phyloP scores from a whole-genome alignment of 2,113 vertebrate genomes.

The Mixornis gularis region DNA sequence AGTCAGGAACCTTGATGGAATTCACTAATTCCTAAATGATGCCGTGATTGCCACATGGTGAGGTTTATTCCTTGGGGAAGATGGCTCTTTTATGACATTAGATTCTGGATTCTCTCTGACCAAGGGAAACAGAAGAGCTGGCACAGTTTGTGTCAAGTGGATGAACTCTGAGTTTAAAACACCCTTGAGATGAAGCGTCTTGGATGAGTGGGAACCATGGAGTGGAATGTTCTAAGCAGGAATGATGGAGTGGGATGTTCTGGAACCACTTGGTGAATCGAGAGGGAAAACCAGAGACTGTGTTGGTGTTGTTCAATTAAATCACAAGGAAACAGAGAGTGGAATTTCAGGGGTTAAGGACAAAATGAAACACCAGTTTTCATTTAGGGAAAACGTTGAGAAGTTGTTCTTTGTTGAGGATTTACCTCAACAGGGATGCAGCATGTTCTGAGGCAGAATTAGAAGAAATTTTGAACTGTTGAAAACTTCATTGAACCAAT shows the following conservation, averaged over 20 bases:
- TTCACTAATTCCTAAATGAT: neutral
- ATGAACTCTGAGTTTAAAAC: neutral
- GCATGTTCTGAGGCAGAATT: neutral
- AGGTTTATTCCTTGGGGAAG: neutral
- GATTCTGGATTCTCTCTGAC: neutral
- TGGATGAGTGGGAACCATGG: neutral
- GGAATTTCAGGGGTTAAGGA: neutral
- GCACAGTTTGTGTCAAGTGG: neutral
- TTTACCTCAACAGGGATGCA: neutral
- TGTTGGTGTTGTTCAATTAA: neutral
- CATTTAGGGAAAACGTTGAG: neutral
- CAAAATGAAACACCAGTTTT: neutral
- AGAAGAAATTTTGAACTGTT: neutral
- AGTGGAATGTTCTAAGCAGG: neutral
- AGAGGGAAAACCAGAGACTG: neutral
- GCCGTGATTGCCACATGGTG: accelerated
- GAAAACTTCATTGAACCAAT: neutral
- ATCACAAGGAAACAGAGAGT: neutral
- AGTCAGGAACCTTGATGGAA: neutral
- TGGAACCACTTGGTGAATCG: accelerated
- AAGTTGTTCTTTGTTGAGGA: neutral
- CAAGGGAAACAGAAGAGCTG: neutral
- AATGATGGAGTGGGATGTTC: neutral
- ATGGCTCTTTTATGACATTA: neutral
- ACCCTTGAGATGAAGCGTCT: neutral